Base-by-base conservation (phyloP, 2,113 vertebrate species). In the Smithornis capensis region DNA sequence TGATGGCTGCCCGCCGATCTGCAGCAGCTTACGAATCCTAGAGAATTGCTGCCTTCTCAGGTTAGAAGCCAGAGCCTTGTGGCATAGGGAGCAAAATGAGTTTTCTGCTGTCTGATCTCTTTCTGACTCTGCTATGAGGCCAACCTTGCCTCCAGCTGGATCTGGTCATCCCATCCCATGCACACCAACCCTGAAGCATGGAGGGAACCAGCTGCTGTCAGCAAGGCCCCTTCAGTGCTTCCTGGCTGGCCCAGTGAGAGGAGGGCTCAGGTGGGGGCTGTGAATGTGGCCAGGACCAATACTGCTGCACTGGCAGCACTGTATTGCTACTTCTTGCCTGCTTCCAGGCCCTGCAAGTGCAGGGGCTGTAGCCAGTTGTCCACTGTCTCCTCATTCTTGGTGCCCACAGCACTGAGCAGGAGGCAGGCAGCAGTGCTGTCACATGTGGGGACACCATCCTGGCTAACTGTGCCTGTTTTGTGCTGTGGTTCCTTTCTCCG, bases 11-110 rank as follows among this genome's bases (percentile, higher is more conserved):
- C 38, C 12, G 0, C 49, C 25, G 33, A 85, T 89, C 62, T 67
- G 42, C 78, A 91, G 60, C 15, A 45, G 64, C n/a, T 77, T 95
- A 70, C 71, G 1, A 47, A 62, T 95, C 71, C 88, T 97, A 49
- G 77, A 86, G 65, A 95, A 92, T 22, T 94, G 91, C 95, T 79
- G 63, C 52, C 49, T 90, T 89, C 64, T 97, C 90, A 95, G 96
- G 96, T 94, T 53, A 89, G 95, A 93, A 81, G 94, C 14, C 45
- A 75, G 21, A 53, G 6, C 22, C 23, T 38, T 6, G 11, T 27
- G 25, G 18, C 33, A 28, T 4, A 6, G 22, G 24, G 15, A 80
- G 15, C 1, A 3, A 69, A 79, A 87, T 0, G 2, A n/a, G 28
- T 83, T 83, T 90, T 82, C 62, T 88, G 40, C 42, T 47, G 8